Evolutionary conservation across 1,140 invertebrate genomes (phyloP), one percentile per base, ranked within the genome.

Genomic region (Bombus vancouverensis): DNA sequence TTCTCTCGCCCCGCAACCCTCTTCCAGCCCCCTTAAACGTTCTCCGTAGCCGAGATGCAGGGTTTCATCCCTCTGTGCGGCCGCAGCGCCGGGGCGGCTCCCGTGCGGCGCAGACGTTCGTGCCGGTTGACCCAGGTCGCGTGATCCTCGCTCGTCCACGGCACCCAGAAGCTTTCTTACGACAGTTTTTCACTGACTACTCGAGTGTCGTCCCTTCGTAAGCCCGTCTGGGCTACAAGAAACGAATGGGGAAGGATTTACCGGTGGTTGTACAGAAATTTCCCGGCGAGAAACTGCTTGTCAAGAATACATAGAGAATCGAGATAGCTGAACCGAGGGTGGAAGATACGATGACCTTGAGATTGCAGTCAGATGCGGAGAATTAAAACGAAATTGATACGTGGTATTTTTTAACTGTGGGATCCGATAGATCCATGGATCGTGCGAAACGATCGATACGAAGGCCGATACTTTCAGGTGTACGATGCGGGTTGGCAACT

Each of bases 31-130:
- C 85, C 66, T 25, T 53, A 39, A 39, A 83, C 65, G 68, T 81
- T 74, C 78, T 65, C 44, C 78, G 82, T 72, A 78, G 88, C 80
- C 86, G 83, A 91, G 87, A 92, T 91, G 93, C 89, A 87, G 92
- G 90, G 82, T 89, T 93, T 91, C 88, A 91, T 91, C 92, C 93
- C 91, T 92, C 88, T 88, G 80, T 89, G 74, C 79, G 85, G 76
- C 90, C 90, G 93, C 91, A 92, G 90, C 90, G 90, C 91, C 93
- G 90, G 93, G 93, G 93, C 93, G 94, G 93, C 94, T 94, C 92
- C 92, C 92, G 86, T 87, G 92, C 88, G 88, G 91, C 92, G 92
- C 92, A 94, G 93, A 93, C 92, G 92, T 93, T 91, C 88, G 91
- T 89, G 87, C 92, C 89, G 91, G 92, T 95, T 93, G 91, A 91